Evolutionary conservation across 37 sponge, comb jelly and placozoan genomes (phyloP), one percentile per base, ranked within the genome.

Genomic region (Aphrocallistes beatrix): DNA sequence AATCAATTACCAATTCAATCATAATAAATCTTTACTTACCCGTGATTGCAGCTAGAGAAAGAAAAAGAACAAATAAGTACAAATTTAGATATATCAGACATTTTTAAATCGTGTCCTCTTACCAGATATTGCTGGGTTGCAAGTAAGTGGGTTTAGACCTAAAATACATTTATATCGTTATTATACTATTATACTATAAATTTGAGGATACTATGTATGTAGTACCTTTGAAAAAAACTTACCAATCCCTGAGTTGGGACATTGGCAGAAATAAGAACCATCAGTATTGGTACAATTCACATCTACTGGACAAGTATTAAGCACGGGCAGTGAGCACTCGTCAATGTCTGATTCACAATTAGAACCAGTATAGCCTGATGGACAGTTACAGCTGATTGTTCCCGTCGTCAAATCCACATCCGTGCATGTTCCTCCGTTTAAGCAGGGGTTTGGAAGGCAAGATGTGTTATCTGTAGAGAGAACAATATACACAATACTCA

Each of bases 401-500:
- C 17, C 8, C 25, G n/a, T 19, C 6, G 10, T 30, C 8, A 60
- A 30, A 13, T 60, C 21, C 3, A 60, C 75, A 60, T 60, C 75
- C 34, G 8, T 8, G n/a, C 75, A 60, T 1, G 25, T 30, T 60
- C 75, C 75, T 25, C 75, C n/a, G 75, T 60, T 60, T n/a, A n/a
- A n/a, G n/a, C 75, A 60, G n/a, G 75, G 75, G 75, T 60, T 60
- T 25, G 75, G 75, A 19, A 60, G 8, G n/a, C 75, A 60, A 30
- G 28, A 25, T 3, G 75, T 60, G 21, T 60, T 60, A 1, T 60
- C 75, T 60, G n/a, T 3, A 60, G 34, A n/a, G n/a, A n/a, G n/a
- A n/a, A n/a, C n/a, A n/a, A n/a, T n/a, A n/a, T n/a, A n/a, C n/a
- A n/a, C n/a, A n/a, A n/a, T n/a, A n/a, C n/a, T n/a, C n/a, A n/a